Percentiles rank a stretch among this genome's conserved stretches.
These are phyloP conservation scores for Nothobranchius furzeri DNA, from an alignment of 2,113 vertebrate genomes.

Conservation along the genomic window DNA sequence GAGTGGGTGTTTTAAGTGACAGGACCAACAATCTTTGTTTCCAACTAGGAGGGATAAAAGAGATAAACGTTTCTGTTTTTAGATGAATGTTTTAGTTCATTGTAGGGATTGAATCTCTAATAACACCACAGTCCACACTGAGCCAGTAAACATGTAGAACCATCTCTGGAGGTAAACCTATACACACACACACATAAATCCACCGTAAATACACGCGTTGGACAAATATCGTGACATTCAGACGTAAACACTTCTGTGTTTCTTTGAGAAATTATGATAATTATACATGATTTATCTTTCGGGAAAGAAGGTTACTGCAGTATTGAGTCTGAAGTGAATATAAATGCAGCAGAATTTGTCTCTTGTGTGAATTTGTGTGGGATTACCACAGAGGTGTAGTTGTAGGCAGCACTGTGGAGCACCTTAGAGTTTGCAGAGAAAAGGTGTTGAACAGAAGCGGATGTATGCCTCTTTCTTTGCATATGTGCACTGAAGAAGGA, in stretches of 20 bases:
- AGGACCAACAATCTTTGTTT: conserved; percentile 45
- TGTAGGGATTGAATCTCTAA: conserved; percentile 38
- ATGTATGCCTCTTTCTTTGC: conserved; percentile 66
- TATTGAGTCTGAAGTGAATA: conserved; percentile 29
- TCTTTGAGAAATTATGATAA: conserved; percentile 36
- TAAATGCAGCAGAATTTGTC: conserved; percentile 23
- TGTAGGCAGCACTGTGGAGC: conserved; percentile 38
- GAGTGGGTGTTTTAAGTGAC: conserved; percentile 40
- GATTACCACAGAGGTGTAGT: conserved; percentile 47
- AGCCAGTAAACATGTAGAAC: conserved; percentile 22
- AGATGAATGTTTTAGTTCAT: conserved; percentile 44
- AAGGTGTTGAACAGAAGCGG: conserved; percentile 55
- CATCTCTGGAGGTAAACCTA: conserved; percentile 23
- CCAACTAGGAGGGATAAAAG: conserved; percentile 34
- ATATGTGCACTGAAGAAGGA: conserved; percentile 45
- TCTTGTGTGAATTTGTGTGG: conserved; percentile 35
- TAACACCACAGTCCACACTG: not conserved
- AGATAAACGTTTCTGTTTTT: conserved; percentile 28
- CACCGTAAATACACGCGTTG: conserved; percentile 34
- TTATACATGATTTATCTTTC: conserved; percentile 24
- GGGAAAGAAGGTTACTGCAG: conserved; percentile 12
- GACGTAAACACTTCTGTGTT: conserved; percentile 46
- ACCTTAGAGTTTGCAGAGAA: conserved; percentile 35
- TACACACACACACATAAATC: conserved; percentile 46
- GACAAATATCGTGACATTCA: conserved; percentile 42